A percentile compares a stretch with the other conserved stretches of the same genome.
Conservation (phyloP, 1,140 invertebrate genomes). For the Bombus soroeensis region DNA sequence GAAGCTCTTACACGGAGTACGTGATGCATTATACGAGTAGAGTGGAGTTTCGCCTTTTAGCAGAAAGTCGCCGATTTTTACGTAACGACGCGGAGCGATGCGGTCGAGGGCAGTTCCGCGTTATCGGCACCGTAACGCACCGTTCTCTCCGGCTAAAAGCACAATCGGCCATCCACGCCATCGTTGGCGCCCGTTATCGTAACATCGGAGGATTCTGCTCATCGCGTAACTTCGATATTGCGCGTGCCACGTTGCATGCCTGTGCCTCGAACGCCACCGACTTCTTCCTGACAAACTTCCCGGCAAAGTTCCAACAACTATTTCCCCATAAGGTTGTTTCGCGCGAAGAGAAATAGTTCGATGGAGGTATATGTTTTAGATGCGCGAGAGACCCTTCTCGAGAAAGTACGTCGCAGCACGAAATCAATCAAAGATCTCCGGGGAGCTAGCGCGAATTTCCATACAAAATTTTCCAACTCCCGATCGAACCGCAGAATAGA, state of each 20-base stretch:
- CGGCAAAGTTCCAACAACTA: not conserved
- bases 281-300: constrained; percentile 11
- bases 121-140: constrained; percentile 60
- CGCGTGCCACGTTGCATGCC: constrained; percentile 9
- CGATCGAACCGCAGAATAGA: no score
- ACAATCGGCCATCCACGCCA: not conserved
- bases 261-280: not conserved
- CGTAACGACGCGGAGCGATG: constrained; percentile 1
- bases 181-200: constrained; percentile 28
- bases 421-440: not conserved
- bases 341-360: not conserved
- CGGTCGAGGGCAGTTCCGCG: constrained; percentile 34
- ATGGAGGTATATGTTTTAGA: not conserved
- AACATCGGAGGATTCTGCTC: constrained; percentile 29
- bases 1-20: not conserved
- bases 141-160: constrained; percentile 33
- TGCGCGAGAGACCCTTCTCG: not conserved
- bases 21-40: not conserved
- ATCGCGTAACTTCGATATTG: constrained; percentile 57
- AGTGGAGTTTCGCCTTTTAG: not conserved
- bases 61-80: constrained; percentile 3
- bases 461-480: not conserved
- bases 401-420: not conserved
- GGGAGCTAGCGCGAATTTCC: not conserved
- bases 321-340: not conserved